A percentile compares a stretch with the other conserved stretches of the same genome.
These are phyloP conservation scores for Silurus aristotelis DNA, from an alignment of 2,797 vertebrate species.

Conservation along the genomic window DNA sequence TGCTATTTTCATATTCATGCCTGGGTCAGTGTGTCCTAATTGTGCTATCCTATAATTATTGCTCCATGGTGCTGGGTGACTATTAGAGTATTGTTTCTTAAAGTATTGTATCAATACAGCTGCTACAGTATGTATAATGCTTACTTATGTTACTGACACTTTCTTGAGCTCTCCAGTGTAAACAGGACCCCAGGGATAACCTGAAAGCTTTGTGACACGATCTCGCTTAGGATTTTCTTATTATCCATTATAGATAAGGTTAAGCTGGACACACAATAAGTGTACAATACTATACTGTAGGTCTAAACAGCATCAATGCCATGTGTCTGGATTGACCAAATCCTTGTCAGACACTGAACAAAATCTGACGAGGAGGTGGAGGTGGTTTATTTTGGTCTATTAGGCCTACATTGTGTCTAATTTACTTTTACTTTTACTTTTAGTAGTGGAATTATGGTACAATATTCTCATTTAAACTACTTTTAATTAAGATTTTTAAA, in stretches of 20 bases:
- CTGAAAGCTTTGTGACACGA: not conserved
- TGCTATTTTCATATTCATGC: not conserved
- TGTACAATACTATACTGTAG: not conserved
- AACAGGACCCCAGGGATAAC: not conserved
- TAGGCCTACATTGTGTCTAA: not conserved
- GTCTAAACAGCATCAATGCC: not conserved
- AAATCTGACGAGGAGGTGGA: not conserved
- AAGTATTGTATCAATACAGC: not conserved
- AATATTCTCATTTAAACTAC: not conserved
- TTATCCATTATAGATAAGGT: conserved; percentile 18
- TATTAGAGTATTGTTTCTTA: not conserved
- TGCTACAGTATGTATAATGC: not conserved
- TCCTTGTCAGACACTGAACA: not conserved
- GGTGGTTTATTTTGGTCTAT: not conserved
- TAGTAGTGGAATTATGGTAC: not conserved
- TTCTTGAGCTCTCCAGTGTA: not conserved
- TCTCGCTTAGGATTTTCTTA: conserved; percentile 10
- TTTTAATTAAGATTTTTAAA: not conserved
- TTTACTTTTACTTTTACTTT: not conserved
- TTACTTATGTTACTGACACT: not conserved
- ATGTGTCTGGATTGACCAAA: not conserved
- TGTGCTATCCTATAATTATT: not conserved
- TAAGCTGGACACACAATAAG: not conserved
- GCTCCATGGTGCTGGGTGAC: not conserved
- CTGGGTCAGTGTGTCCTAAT: not conserved